Conservation (phyloP, 30 jellyfish, hydroid and myxozoan genomes). For the Cassiopea xamachana region DNA sequence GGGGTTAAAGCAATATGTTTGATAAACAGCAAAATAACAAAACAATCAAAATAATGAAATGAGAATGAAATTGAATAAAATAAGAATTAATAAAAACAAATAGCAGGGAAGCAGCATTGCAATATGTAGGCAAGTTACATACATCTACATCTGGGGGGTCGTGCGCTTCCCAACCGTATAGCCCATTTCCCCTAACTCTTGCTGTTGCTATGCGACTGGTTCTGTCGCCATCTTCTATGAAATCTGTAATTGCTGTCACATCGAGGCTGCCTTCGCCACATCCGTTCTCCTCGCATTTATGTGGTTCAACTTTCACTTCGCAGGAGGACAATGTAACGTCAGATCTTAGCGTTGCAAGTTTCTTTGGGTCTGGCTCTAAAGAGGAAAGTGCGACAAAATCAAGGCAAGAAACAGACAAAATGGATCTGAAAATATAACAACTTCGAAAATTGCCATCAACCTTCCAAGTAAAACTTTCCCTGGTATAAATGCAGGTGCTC, state of each 20-base stretch:
- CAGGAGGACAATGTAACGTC: constrained; percentile 72
- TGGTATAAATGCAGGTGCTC: too few relatives aligned
- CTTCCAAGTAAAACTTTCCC: too few relatives aligned
- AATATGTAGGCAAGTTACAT: too few relatives aligned
- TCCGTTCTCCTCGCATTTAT: constrained; percentile 42
- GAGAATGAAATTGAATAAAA: too few relatives aligned
- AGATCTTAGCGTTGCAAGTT: constrained; percentile 70
- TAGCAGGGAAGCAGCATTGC: too few relatives aligned
- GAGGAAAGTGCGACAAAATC: neutral
- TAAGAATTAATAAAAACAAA: too few relatives aligned
- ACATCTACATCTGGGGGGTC: constrained; percentile 81
- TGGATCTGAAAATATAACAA: neutral
- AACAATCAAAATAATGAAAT: too few relatives aligned
- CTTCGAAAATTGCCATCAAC: too few relatives aligned
- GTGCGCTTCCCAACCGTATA: constrained; percentile 73
- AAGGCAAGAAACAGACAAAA: neutral
- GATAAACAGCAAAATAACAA: too few relatives aligned
- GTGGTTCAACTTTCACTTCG: constrained; percentile 43
- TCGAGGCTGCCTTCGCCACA: constrained; percentile 61
- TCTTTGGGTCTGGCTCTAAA: constrained; percentile 76
- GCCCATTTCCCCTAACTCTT: constrained; percentile 53
- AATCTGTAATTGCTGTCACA: constrained; percentile 69
- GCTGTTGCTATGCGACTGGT: constrained; percentile 69
- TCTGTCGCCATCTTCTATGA: constrained; percentile 71
- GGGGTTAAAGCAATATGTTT: too few relatives aligned